Percentiles rank a stretch among this genome's conserved stretches.
phyloP scores from a whole-genome alignment of 2,797 vertebrate genomes.

The Trachops cirrhosus region DNA sequence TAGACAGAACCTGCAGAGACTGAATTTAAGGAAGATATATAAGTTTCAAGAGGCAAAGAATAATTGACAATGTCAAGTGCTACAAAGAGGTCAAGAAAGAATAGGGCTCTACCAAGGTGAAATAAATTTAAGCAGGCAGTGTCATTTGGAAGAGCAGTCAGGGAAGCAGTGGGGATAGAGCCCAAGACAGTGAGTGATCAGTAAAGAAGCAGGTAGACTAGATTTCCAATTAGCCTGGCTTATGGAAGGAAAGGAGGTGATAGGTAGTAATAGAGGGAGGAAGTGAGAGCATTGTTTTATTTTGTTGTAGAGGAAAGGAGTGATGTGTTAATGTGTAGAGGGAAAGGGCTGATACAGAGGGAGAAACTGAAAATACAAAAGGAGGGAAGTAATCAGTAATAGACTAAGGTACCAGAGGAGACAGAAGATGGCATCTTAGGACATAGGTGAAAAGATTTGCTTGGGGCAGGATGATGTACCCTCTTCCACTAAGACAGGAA shows the following conservation, averaged over 20 bases:
- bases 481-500: background rate
- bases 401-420: background rate
- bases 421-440: background rate
- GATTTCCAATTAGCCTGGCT: background rate
- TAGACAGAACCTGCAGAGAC: background rate
- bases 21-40: background rate
- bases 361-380: background rate
- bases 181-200: background rate
- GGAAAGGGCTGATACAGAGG: background rate
- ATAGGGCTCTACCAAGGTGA: background rate
- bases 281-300: background rate
- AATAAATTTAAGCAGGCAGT: background rate
- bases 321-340: background rate
- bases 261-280: background rate
- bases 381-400: background rate
- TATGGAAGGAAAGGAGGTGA: background rate
- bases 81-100: background rate
- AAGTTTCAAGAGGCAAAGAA: background rate
- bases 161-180: background rate
- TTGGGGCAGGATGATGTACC: background rate
- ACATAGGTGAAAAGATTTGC: background rate
- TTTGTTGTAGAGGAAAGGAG: constrained; percentile 22
- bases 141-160: background rate
- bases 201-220: background rate
- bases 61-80: background rate